phyloP scores from a whole-genome alignment of 2,888 invertebrate genomes.

The Nysson spinosus region DNA sequence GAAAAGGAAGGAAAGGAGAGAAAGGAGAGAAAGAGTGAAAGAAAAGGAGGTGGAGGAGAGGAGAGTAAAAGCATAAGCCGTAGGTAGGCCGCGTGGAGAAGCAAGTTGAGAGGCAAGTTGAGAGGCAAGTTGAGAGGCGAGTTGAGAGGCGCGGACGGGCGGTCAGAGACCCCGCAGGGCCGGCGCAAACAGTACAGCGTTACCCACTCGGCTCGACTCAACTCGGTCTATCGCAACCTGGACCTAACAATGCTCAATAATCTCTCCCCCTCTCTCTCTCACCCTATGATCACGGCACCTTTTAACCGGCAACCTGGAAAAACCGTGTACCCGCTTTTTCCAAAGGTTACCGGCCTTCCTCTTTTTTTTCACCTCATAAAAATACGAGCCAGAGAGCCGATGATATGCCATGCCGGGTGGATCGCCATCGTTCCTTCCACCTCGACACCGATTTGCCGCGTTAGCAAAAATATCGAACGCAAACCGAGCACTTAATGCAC shows the following conservation, averaged over 20 bases:
- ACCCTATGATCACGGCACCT: constrained; percentile 49
- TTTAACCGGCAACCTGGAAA: constrained; percentile 51
- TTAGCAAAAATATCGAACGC: no score
- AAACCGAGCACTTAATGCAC: no score
- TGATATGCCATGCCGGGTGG: no score
- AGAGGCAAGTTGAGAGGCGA: no score
- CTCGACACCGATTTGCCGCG: no score
- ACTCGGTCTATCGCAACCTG: constrained; percentile 63
- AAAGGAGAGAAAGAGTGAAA: not conserved
- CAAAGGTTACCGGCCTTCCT: not conserved
- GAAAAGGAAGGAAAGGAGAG: not conserved
- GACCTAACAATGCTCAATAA: constrained; percentile 62
- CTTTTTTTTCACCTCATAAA: constrained; percentile 17
- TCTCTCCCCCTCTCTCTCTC: no score
- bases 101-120: no score
- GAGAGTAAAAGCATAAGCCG: constrained; percentile 61
- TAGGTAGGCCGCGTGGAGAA: constrained; percentile 70
- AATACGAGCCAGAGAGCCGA: no score
- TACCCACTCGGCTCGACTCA: constrained; percentile 75
- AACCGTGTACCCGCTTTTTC: constrained; percentile 18
- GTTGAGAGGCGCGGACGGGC: constrained; percentile 77
- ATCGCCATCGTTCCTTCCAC: no score
- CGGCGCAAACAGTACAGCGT: constrained; percentile 75
- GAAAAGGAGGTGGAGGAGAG: constrained; percentile 25
- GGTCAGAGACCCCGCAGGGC: constrained; percentile 78